A percentile compares a stretch with the other conserved stretches of the same genome.
These are phyloP conservation scores for Aphelinus certus DNA, from an alignment of 1,140 invertebrate species.

Conservation along the genomic window DNA sequence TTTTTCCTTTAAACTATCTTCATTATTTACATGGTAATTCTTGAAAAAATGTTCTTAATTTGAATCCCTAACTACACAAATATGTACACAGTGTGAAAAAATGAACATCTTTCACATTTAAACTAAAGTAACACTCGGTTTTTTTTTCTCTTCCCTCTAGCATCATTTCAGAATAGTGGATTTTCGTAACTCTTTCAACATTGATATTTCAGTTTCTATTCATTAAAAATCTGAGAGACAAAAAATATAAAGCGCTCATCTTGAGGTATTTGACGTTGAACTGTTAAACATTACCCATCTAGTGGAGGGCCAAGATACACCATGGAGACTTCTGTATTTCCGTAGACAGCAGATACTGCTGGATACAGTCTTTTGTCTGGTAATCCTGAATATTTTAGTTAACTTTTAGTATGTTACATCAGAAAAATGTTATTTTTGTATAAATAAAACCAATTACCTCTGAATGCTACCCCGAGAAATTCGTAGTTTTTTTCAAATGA, in stretches of 20 bases:
- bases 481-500: conserved; percentile 99
- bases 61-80: too few species aligned
- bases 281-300: conserved; percentile 81
- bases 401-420: background rate
- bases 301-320: conserved; percentile 95
- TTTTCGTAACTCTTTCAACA: too few species aligned
- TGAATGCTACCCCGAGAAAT: conserved; percentile 97
- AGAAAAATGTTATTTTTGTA: conserved; percentile 3
- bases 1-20: too few species aligned
- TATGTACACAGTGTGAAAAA: conserved; percentile 21
- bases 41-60: too few species aligned
- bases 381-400: conserved; percentile 74
- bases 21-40: too few species aligned
- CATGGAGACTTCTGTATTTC: conserved; percentile 99
- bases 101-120: conserved; percentile 21
- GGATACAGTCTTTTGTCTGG: conserved; percentile 95
- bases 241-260: conserved; percentile 8
- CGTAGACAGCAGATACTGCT: conserved; percentile 97
- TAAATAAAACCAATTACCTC: conserved; percentile 71
- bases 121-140: background rate
- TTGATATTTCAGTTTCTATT: too few species aligned
- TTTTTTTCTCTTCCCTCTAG: background rate
- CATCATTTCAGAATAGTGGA: background rate
- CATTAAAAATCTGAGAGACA: too few species aligned
- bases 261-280: conserved; percentile 41